These are phyloP conservation scores for Mustela nigripes DNA, from an alignment of 2,113 vertebrate genomes.

Conservation along the genomic window DNA sequence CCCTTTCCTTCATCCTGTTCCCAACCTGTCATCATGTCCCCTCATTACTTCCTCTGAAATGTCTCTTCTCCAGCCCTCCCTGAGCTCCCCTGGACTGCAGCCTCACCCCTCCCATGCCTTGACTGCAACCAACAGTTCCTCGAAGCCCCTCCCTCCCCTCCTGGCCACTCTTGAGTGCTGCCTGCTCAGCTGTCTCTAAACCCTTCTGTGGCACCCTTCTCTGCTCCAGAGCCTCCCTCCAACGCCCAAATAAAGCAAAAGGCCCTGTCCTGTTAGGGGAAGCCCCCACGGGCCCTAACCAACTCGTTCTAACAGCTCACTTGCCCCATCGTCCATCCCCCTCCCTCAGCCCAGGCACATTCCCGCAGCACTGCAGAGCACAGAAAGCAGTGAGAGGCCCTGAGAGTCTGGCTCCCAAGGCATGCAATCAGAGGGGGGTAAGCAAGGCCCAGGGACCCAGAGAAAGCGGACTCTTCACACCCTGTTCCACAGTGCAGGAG, in stretches of 20 bases:
- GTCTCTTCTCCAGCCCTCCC: not conserved
- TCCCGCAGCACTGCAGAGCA: not conserved
- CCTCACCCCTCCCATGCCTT: not conserved
- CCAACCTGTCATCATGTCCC: not conserved
- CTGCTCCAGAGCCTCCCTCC: not conserved
- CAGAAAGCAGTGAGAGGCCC: rapidly evolving
- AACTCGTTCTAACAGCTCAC: no score
- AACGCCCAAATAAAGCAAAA: not conserved
- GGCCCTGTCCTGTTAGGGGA: not conserved
- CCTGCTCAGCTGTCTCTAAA: not conserved
- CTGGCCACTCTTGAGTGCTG: not conserved
- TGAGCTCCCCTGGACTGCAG: not conserved
- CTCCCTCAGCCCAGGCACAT: no score
- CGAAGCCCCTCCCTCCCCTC: not conserved
- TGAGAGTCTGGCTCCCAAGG: not conserved
- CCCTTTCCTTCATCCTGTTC: not conserved
- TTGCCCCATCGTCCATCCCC: not conserved
- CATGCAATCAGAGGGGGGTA: rapidly evolving
- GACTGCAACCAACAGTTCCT: not conserved
- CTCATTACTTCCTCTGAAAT: not conserved
- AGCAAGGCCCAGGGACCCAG: not conserved
- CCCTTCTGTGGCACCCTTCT: not conserved
- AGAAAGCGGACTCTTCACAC: not conserved
- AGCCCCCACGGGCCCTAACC: not conserved
- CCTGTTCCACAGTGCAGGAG: not conserved